Base-by-base conservation (phyloP, 2,113 vertebrate species). In the Monopterus albus region DNA sequence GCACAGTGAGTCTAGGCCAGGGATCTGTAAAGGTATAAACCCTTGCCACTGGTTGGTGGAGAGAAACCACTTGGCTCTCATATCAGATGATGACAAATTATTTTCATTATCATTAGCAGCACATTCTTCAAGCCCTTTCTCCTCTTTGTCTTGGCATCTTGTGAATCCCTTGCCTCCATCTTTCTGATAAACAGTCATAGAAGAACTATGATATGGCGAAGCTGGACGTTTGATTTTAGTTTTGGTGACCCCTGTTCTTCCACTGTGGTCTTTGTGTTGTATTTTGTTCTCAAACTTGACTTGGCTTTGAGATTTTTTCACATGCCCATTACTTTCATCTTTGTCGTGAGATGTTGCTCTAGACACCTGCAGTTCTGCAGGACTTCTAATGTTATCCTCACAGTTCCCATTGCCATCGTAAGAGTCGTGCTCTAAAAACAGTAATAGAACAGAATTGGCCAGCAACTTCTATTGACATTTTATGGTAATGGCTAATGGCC, bases 21-120 rank as follows among this genome's bases (percentile, higher is more conserved):
- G 74, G 63, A 83, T 82, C 57, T 79, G 76, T 36, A 92, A 33
- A 5, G 92, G 91, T 26, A 85, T 86, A 46, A 81, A 85, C 31
- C 81, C 91, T 9, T 90, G 89, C 81, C 86, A 91, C 60, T 88
- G 84, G 63, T 60, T 89, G 50, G 91, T 91, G 31, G 93, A 93
- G 28, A 93, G 89, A 68, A 94, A 93, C 89, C 93, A 92, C 62
- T 93, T 91, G 38, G 90, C 66, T 77, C 85, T 91, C 55, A 88
- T 50, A 64, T 88, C 88, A 1, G 75, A 68, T 11, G 87, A 87
- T 21, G 66, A 43, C 20, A 58, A 76, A 39, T 66, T 53, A 18
- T 63, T 69, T 53, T 90, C 81, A 70, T 40, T 17, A 11, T 68
- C 77, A 52, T 73, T 78, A 9, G 10, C n/a, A 11, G 11, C 2